These are phyloP conservation scores for Steatocranus sp. DNA, from an alignment of 2,797 vertebrate genomes.

Conservation along the genomic window DNA sequence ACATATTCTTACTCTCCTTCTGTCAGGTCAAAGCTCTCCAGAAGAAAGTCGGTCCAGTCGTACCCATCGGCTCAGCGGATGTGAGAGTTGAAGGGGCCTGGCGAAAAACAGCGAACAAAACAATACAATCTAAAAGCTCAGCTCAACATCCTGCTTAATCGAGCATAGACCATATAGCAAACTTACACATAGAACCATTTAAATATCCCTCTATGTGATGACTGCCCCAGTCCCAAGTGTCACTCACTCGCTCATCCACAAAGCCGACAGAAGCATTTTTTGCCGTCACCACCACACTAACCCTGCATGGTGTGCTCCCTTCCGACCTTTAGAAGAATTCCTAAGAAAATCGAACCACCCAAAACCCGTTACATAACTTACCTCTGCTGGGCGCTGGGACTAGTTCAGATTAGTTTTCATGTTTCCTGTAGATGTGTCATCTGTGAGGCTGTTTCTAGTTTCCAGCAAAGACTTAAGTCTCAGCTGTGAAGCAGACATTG, in stretches of 20 bases:
- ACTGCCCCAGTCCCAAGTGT: conserved; percentile 6
- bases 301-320: conserved; percentile 63
- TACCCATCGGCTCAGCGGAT: conserved; percentile 88
- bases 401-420: conserved; percentile 43
- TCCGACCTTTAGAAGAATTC: conserved; percentile 38
- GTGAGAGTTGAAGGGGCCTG: conserved; percentile 68
- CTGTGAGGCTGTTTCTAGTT: conserved; percentile 17
- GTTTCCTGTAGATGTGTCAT: conserved; percentile 32
- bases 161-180: conserved; percentile 51
- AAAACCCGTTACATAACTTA: conserved; percentile 13
- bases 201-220: conserved; percentile 37
- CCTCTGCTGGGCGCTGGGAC: conserved; percentile 41
- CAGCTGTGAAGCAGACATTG: conserved; percentile 26
- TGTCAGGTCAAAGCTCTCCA: conserved; percentile 92
- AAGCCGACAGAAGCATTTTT: conserved; percentile 15
- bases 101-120: conserved; percentile 31
- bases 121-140: conserved; percentile 57
- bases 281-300: conserved; percentile 29
- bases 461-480: conserved; percentile 28
- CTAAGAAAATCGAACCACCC: conserved; percentile 38
- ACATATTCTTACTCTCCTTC: neutral
- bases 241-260: conserved; percentile 12
- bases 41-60: conserved; percentile 91
- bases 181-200: conserved; percentile 47
- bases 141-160: conserved; percentile 30